Evolutionary conservation across 2,113 vertebrate genomes (phyloP), one percentile per base, ranked within the genome.

Genomic region (Zeus faber): DNA sequence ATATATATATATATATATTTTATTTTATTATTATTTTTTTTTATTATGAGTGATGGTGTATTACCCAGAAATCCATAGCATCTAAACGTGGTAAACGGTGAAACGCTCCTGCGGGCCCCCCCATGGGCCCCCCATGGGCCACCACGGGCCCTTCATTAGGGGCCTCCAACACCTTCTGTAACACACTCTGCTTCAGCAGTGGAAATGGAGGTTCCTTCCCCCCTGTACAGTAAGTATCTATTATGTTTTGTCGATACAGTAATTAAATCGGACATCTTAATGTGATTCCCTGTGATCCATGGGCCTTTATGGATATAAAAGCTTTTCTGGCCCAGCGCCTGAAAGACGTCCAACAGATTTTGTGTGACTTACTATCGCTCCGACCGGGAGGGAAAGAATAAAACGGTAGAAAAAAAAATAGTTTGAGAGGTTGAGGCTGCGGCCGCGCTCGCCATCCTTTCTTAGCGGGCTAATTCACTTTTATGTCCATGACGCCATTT

Each of bases 221-320:
- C 81, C 89, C 89, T 79, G 70, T 56, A 49, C 82, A 82, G 88
- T 91, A 93, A 87, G 79, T 94, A 97, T 98, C 95, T 96, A 97
- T 97, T 97, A 98, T 93, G 92, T 90, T 93, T 88, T 92, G 95
- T 95, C 94, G 90, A 98, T 98, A 97, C 91, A 87, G 94, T 96
- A 98, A 98, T 98, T 94, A 97, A 97, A 98, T 97, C 91, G 91
- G 91, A 93, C 89, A 89, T 87, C 86, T 89, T 93, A 98, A 97
- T 93, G 90, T 93, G 94, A 97, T 98, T 96, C 95, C 94, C 93
- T 85, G 88, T 93, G 91, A 94, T 93, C 93, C 92, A 94, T 93
- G 91, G 90, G 89, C 89, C 91, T 94, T 96, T 96, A 94, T 95
- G 90, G 90, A 91, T 95, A 93, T 96, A 98, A 98, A 95, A 96